These are phyloP conservation scores for Dryobota labecula DNA, from an alignment of 2,888 invertebrate genomes.

Conservation along the genomic window DNA sequence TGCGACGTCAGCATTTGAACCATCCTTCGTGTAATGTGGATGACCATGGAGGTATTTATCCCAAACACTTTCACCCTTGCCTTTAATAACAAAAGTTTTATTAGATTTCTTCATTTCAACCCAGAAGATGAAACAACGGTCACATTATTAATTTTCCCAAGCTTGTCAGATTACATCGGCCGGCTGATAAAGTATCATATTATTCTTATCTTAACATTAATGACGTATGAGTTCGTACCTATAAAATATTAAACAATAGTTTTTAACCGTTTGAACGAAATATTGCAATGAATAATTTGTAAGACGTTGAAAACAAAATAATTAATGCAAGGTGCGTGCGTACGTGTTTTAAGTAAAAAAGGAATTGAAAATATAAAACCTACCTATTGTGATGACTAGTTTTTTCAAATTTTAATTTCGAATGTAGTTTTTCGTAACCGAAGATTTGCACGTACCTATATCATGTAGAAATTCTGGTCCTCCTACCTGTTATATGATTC, in stretches of 20 bases:
- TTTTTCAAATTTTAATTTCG: neutral
- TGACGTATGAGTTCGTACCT: too few species aligned
- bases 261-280: too few species aligned
- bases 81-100: constrained; percentile 16
- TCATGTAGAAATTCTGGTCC: neutral
- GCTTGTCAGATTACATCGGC: neutral
- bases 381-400: neutral
- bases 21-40: constrained; percentile 16
- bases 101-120: neutral
- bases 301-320: neutral
- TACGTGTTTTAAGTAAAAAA: neutral
- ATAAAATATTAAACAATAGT: neutral
- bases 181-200: neutral
- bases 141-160: neutral
- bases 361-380: neutral
- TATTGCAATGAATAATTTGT: neutral
- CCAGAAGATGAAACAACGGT: neutral
- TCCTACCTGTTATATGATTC: neutral
- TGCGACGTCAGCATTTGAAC: constrained; percentile 24
- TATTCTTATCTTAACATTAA: neutral
- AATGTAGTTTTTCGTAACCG: neutral
- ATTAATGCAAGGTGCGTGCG: neutral
- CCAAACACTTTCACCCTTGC: constrained; percentile 30
- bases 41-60: constrained; percentile 20
- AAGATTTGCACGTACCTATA: neutral